Base-by-base conservation (phyloP, 1,140 invertebrate species). In the Bursaphelenchus mucronatus region DNA sequence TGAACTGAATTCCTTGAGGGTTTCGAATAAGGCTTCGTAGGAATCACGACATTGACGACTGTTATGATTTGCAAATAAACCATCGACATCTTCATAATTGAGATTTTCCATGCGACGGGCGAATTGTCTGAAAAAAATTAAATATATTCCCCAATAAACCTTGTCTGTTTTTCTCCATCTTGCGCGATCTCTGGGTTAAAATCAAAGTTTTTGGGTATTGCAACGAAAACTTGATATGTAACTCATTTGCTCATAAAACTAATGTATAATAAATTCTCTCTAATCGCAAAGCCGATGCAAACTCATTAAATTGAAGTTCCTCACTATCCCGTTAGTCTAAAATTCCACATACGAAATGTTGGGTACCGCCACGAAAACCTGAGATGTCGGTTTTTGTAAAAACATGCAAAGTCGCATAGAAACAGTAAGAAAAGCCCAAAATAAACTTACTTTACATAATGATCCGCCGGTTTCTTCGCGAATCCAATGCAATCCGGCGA, bases 381-480 rank as follows among this genome's bases (percentile, higher is more conserved):
- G 30, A 30, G 13, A n/a, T 49, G 13, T 8, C n/a, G n/a, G n/a
- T n/a, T n/a, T n/a, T n/a, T n/a, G n/a, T n/a, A n/a, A n/a, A n/a
- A n/a, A n/a, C n/a, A n/a, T n/a, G n/a, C n/a, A n/a, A n/a, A n/a
- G n/a, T n/a, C n/a, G n/a, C n/a, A n/a, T n/a, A n/a, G n/a, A n/a
- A n/a, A n/a, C n/a, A n/a, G n/a, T n/a, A n/a, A n/a, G n/a, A n/a
- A n/a, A n/a, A n/a, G n/a, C n/a, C n/a, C n/a, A n/a, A n/a, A n/a
- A n/a, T n/a, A n/a, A n/a, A n/a, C 21, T 8, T 19, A 51, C 49
- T n/a, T 51, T 21, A 51, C 21, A 13, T 51, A 51, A 51, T 51
- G 49, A 51, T 51, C 49, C 8, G 11, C 13, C 21, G 49, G 49
- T 19, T 15, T 8, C 13, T 51, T 51, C 8, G 49, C 1, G 21